Evolutionary conservation across 2,797 vertebrate species (phyloP), one percentile per base, ranked within the genome.

Genomic region (Carapus acus): DNA sequence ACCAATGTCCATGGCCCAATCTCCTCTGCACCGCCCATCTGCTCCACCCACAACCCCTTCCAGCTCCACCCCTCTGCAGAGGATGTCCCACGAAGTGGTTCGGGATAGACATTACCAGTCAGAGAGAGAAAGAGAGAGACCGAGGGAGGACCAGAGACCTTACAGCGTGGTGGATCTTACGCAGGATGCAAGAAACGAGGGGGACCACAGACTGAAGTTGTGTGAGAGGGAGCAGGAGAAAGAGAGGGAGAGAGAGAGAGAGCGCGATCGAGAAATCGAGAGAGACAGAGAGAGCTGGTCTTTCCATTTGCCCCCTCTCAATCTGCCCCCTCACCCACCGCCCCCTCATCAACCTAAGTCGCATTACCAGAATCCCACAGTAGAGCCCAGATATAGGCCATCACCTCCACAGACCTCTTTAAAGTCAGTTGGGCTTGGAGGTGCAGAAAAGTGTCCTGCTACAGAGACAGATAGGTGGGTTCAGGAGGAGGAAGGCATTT

Each of bases 91-190:
- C 65, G 94, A 96, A 11, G 68, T 81, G 1, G 50, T 77, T 1
- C 88, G 89, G 48, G 94, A 95, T 15, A 52, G 87, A n/a, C 62
- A 85, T 3, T 83, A 87, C 27, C 80, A 89, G 2, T 56, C 34
- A 15, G 34, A 36, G 34, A 15, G 33, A 4, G 80, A 83, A 19
- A 57, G 87, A 55, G 91, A 91, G 54, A 87, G 85, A 88, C 60
- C 70, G 0, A 88, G 90, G 43, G 93, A 95, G 61, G 92, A 91
- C 21, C 66, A 78, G 0, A 84, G 90, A 13, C 85, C 88, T 0
- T 88, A 89, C 53, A 90, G 92, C 0, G 92, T 97, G 54, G 93
- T 94, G 8, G 94, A 97, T 73, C 88, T 93, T 68, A 93, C 92
- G 0, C 89, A 90, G 72, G 92, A 94, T 29, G 65, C 33, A 11